A percentile compares a stretch with the other conserved stretches of the same genome.
These are phyloP conservation scores for Parochlus steinenii DNA, from an alignment of 2,888 invertebrate genomes.

Conservation along the genomic window DNA sequence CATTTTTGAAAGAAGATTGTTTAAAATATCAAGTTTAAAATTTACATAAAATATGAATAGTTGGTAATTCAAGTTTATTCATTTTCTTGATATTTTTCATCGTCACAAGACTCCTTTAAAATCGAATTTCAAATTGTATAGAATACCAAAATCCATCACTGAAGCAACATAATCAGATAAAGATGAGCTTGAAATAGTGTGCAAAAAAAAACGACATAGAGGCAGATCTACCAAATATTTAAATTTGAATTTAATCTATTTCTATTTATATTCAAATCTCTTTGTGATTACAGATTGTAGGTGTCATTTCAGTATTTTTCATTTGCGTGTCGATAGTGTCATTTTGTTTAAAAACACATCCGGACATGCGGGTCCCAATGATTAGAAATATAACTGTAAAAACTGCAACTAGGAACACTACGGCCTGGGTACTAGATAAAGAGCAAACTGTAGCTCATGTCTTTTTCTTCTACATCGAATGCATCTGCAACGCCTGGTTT, in stretches of 20 bases:
- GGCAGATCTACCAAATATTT: not conserved
- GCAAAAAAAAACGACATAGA: not conserved
- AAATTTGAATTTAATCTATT: slow-evolving; percentile 1
- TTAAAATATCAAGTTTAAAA: too few species aligned
- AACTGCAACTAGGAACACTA: slow-evolving; percentile 54
- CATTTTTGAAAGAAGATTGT: too few species aligned
- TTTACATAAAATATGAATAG: too few species aligned
- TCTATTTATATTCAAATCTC: slow-evolving; percentile 4
- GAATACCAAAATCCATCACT: not conserved
- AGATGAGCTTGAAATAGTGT: not conserved
- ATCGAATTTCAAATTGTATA: too few species aligned
- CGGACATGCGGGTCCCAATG: slow-evolving; percentile 89
- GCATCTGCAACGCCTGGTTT: slow-evolving; percentile 98
- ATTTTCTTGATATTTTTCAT: too few species aligned
- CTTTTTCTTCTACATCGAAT: slow-evolving; percentile 97
- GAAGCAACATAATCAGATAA: not conserved
- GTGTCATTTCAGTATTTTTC: slow-evolving; percentile 97
- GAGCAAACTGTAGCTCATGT: slow-evolving; percentile 89
- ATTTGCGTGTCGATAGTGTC: slow-evolving; percentile 98
- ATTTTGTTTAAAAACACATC: slow-evolving; percentile 99
- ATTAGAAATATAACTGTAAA: slow-evolving; percentile 64
- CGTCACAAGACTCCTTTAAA: too few species aligned
- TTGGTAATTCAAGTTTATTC: too few species aligned
- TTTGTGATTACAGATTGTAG: slow-evolving; percentile 69
- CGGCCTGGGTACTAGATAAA: slow-evolving; percentile 75